Evolutionary conservation across 2,797 vertebrate species (phyloP).

Genomic region (Meda fulgida): DNA sequence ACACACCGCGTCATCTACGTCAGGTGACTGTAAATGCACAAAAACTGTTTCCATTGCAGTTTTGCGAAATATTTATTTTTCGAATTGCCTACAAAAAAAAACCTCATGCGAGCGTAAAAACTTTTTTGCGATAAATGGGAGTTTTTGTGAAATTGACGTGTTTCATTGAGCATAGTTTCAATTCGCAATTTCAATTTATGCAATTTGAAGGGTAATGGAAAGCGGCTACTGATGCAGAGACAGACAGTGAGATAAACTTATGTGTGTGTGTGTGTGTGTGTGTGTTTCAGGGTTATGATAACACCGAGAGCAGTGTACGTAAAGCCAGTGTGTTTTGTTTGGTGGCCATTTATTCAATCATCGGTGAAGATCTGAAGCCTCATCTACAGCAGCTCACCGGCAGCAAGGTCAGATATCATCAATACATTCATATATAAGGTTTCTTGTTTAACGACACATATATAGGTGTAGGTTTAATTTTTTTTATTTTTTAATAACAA

Average conservation of each 20-base stretch:
- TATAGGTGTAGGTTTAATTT: not conserved
- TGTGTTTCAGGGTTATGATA: conserved; percentile 87
- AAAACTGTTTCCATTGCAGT: too few species aligned
- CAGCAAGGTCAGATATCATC: conserved; percentile 83
- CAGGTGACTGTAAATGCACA: too few species aligned
- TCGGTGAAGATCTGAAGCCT: conserved; percentile 92
- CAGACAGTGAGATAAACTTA: not conserved
- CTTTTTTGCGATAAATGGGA: too few species aligned
- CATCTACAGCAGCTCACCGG: conserved; percentile 93
- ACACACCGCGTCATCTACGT: too few species aligned
- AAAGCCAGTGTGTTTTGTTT: conserved; percentile 96
- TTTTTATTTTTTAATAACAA: not conserved
- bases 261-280: conserved; percentile 52
- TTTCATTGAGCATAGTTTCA: too few species aligned
- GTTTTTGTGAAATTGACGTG: too few species aligned
- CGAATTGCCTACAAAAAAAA: too few species aligned
- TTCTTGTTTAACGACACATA: not conserved
- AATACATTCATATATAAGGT: not conserved
- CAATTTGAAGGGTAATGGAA: too few species aligned
- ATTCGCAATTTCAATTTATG: too few species aligned
- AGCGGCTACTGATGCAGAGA: not conserved
- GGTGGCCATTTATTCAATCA: conserved; percentile 91
- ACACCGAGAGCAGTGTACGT: conserved; percentile 94
- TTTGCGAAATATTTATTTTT: too few species aligned
- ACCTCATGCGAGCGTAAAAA: too few species aligned